A percentile compares a stretch with the other conserved stretches of the same genome.
Conservation (phyloP, 2,797 vertebrate genomes). For the Calcarius lapponicus region DNA sequence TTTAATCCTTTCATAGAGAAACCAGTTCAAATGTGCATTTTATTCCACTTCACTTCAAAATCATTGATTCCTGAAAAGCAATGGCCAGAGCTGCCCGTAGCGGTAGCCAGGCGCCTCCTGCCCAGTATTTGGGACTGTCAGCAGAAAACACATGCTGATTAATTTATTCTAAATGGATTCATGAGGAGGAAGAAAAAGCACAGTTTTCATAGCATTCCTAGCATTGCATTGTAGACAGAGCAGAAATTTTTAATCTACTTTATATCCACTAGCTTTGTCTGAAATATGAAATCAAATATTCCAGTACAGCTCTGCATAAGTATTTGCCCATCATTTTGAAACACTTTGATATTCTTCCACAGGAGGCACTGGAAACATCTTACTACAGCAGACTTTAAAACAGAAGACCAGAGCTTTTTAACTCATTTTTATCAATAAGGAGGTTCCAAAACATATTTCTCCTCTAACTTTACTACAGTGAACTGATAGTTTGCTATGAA, state of each 20-base stretch:
- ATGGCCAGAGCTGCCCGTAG: not conserved
- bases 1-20: not conserved
- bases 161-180: not conserved
- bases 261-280: not conserved
- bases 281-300: not conserved
- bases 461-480: not conserved
- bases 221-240: not conserved
- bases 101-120: not conserved
- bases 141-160: fast-evolving
- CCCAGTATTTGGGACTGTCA: not conserved
- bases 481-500: not conserved
- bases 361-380: not conserved
- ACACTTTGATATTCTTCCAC: not conserved
- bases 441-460: not conserved
- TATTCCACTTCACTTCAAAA: not conserved
- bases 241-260: not conserved
- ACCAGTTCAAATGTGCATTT: not conserved
- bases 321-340: not conserved
- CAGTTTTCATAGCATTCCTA: not conserved
- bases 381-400: not conserved
- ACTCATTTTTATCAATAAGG: not conserved
- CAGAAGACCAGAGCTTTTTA: not conserved
- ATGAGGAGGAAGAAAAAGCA: not conserved
- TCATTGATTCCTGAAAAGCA: not conserved
- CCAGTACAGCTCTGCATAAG: not conserved